Base-by-base conservation (phyloP, 2,113 vertebrate species). In the Lycocorax pyrrhopterus region DNA sequence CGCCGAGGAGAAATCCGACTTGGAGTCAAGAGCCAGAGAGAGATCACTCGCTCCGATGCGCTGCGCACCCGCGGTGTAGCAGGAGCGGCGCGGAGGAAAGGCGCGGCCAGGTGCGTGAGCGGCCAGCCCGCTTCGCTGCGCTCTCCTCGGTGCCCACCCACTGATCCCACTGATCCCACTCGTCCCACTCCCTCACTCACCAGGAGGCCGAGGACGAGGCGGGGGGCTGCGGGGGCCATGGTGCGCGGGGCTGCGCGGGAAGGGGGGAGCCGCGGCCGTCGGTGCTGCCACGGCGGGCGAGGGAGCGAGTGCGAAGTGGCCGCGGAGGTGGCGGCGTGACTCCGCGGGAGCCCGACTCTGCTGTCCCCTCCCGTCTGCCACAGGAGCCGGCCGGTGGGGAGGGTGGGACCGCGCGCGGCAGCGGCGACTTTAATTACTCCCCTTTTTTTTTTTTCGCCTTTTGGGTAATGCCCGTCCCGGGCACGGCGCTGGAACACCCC, bases 131-230 rank as follows among this genome's bases (percentile, higher is more conserved):
- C 78, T 35, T 51, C 39, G 12, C 78, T 5, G 44, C n/a, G 46
- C 62, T 59, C 5, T 20, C 68, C 19, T 6, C 33, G 9, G 35
- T 37, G 30, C 43, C 62, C 63, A 33, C 87, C 82, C 84, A 4
- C 12, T 26, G 4, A 27, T 23, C 21, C 19, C 47, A 2, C 13
- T 1, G 33, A 27, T 18, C 21, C 18, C 68, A 3, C 19, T 25
- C 11, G 39, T 29, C 47, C 35, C 68, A 3, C 19, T 25, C 13
- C 46, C 39, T 71, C 96, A 98, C 98, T 98, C 96, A 98, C 97
- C 98, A 97, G 59, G 35, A 98, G 84, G 79, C 66, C 90, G 88
- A 97, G 94, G 67, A 98, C 84, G 72, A 93, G 16, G 51, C 97
- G 74, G 43, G 92, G 59, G 75, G 80, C 94, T 84, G 95, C 76